Conservation (phyloP, 2,113 vertebrate species). For the Erinaceus europaeus region DNA sequence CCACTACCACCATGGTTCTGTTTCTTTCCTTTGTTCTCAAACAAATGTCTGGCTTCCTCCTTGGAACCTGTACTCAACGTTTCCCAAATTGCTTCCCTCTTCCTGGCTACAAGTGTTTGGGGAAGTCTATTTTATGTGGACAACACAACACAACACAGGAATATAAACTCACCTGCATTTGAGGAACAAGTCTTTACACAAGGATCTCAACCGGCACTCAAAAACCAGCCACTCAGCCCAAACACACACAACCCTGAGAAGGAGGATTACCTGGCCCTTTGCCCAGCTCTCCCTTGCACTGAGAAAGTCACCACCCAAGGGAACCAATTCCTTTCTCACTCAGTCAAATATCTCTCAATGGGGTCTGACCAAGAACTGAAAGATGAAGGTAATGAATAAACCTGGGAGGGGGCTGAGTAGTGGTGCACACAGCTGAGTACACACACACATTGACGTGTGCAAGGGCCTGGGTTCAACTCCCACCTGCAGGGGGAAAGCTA, state of each 20-base stretch:
- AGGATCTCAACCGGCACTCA: constrained; percentile 14
- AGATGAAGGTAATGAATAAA: constrained; percentile 21
- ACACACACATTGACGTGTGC: too few species aligned
- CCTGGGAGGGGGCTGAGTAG: too few species aligned
- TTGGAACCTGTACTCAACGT: not conserved
- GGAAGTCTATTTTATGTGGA: not conserved
- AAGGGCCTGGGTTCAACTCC: too few species aligned
- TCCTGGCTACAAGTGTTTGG: not conserved
- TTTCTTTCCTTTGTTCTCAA: too few species aligned
- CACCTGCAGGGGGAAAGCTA: too few species aligned
- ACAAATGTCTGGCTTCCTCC: not conserved
- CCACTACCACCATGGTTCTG: too few species aligned
- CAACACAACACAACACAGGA: not conserved
- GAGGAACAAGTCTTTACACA: constrained; percentile 13
- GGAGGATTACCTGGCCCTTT: not conserved
- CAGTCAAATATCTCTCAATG: not conserved
- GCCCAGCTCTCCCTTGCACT: not conserved
- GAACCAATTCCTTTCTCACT: not conserved
- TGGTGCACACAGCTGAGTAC: too few species aligned
- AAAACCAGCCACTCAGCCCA: constrained; percentile 11
- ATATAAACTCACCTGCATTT: constrained; percentile 14
- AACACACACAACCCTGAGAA: constrained; percentile 35
- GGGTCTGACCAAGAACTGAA: constrained; percentile 26
- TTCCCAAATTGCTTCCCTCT: not conserved
- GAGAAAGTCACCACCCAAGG: constrained; percentile 4